A percentile compares a stretch with the other conserved stretches of the same genome.
These are phyloP conservation scores for Lutra lutra DNA, from an alignment of 2,797 vertebrate genomes.

Conservation along the genomic window DNA sequence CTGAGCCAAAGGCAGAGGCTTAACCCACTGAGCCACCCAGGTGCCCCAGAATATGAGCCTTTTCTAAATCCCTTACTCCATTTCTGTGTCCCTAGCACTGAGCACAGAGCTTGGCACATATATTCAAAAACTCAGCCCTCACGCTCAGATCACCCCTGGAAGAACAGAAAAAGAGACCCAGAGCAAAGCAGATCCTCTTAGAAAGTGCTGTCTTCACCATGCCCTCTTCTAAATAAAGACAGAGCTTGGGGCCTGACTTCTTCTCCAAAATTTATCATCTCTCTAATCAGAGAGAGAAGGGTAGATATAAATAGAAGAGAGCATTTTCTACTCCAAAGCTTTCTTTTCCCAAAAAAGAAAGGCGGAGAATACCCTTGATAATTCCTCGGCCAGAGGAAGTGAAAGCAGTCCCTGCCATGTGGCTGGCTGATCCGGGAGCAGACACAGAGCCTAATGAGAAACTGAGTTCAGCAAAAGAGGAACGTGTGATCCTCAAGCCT, in stretches of 20 bases:
- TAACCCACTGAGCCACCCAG: too few relatives aligned
- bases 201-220: not conserved
- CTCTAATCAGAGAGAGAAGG: conserved; percentile 49
- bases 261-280: conserved; percentile 6
- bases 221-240: not conserved
- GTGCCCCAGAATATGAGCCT: too few relatives aligned
- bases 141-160: not conserved
- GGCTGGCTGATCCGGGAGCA: conserved; percentile 25
- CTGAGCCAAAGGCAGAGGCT: too few relatives aligned
- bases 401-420: conserved; percentile 38
- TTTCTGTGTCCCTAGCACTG: not conserved
- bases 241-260: not conserved
- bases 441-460: conserved; percentile 57
- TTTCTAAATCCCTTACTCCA: conserved; percentile 24
- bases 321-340: conserved; percentile 55
- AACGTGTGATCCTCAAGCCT: conserved; percentile 2
- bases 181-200: not conserved
- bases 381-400: conserved; percentile 57
- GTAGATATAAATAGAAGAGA: conserved; percentile 60
- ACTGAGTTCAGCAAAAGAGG: conserved; percentile 24
- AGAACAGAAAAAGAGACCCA: conserved; percentile 15
- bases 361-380: conserved; percentile 63
- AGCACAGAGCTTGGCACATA: not conserved
- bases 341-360: conserved; percentile 59
- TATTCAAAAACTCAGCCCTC: not conserved